Evolutionary conservation across 1,140 invertebrate genomes (phyloP), one percentile per base, ranked within the genome.

Genomic region (Drosophila saltans): DNA sequence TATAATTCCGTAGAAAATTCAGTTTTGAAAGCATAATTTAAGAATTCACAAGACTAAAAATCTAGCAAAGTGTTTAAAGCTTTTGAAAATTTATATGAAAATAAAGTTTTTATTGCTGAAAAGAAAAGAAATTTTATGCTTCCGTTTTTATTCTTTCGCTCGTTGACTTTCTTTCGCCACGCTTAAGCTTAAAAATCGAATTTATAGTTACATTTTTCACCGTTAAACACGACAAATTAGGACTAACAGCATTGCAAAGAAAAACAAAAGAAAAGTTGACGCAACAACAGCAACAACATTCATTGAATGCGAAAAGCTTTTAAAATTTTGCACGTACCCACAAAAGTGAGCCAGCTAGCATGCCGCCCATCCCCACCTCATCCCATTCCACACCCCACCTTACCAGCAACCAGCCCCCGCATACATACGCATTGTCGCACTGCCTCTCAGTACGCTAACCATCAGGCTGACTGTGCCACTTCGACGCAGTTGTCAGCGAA

Each of bases 281-380:
- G 21, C 39, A 43, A 62, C 39, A 62, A 60, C 28, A 63, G 55
- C 70, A 69, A 33, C 64, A 76, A 84, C 78, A 58, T 65, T 80
- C 56, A 84, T 84, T 84, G 66, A 69, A 78, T 33, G 71, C 65
- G 82, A 86, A 78, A 81, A 78, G 82, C 81, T 85, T 85, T 85
- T 85, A 85, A 65, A 78, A 71, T 65, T 59, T 67, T 33, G 40
- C 78, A 39, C 45, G 48, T 68, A 69, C 30, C 63, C 63, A 55
- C 45, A 52, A 52, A 52, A 52, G 45, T 57, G 36, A 8, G 16
- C 11, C 52, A 36, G 26, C 11, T 58, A 36, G 26, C 21, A 10
- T 26, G 21, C 9, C 24, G 7, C 9, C 45, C 45, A 8, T 11
- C 21, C 8, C 8, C 3, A 7, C 8, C 36, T 26, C 41, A 1